Base-by-base conservation (phyloP, 2,888 invertebrate species). In the Nipponacmea schrenckii region DNA sequence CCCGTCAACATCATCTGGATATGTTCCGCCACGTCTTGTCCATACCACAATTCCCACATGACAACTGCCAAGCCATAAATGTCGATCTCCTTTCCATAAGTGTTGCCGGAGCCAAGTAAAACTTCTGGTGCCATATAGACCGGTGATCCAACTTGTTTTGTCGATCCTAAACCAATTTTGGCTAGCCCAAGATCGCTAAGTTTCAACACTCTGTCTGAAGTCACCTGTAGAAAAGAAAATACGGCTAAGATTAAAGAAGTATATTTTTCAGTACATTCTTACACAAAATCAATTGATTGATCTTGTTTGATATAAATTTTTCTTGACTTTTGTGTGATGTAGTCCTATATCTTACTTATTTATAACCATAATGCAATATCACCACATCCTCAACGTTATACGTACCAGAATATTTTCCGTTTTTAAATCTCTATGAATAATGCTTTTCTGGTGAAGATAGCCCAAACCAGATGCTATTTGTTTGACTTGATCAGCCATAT, bases 61-160 rank as follows among this genome's bases (percentile, higher is more conserved):
- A 85, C 77, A 45, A 83, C 76, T 1, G 77, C 79, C 63, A 84
- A 62, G 66, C 81, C 74, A 78, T 81, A 85, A 26, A 85, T 81
- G 64, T 86, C 86, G 4, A 83, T 81, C 48, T 77, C 74, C 39
- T 74, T 74, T 45, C 77, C 80, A 65, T 84, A 84, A n/a, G 74
- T 73, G 14, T 78, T 77, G 64, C 71, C 77, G 63, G 81, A 12
- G 24, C 24, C 56, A 17, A 81, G 74, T 8, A 85, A 79, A 27
- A 86, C 81, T 71, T 86, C 85, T 5, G 86, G 86, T n/a, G 84
- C 84, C 82, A 85, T 82, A 77, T 85, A 86, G 8, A 81, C 82
- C 2, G 83, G 83, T 17, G 83, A 81, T 5, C 85, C 85, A 7
- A 81, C 82, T 15, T 78, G 76, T 26, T 83, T 81, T 0, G 84